Conservation (phyloP, 1,140 invertebrate species). For the Polyergus mexicanus region DNA sequence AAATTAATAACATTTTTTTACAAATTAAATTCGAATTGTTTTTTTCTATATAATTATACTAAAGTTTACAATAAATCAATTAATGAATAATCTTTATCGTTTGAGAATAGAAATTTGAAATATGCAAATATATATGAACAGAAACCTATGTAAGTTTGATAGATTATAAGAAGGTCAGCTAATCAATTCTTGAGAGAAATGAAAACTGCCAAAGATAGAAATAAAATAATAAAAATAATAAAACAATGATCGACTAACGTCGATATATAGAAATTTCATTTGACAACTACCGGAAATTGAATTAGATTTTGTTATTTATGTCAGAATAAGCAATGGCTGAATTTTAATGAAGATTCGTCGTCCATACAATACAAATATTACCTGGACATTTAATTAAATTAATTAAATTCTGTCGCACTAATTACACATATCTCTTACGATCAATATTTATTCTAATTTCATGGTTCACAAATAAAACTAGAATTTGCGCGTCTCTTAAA, state of each 20-base stretch:
- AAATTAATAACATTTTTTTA: not conserved
- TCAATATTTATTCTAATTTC: slow-evolving; percentile 22
- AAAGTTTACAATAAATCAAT: not conserved
- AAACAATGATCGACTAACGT: not conserved
- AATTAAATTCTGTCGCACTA: slow-evolving; percentile 29
- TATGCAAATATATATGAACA: not conserved
- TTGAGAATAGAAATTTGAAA: not conserved
- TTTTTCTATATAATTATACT: not conserved
- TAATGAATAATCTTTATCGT: no score
- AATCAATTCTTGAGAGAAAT: not conserved
- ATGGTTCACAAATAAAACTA: not conserved
- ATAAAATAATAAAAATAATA: no score
- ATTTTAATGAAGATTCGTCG: slow-evolving; percentile 40
- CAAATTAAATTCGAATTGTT: not conserved
- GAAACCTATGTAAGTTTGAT: not conserved
- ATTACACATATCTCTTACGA: not conserved
- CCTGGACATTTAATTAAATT: slow-evolving; percentile 26
- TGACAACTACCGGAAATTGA: not conserved
- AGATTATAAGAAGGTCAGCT: not conserved
- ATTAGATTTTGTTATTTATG: slow-evolving; percentile 14
- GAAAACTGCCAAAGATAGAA: not conserved
- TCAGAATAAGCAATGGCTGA: not conserved
- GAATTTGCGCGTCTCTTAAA: slow-evolving; percentile 12
- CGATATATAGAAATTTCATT: slow-evolving; percentile 4
- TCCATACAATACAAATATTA: not conserved